Conservation (phyloP, 2,113 vertebrate species). For the Sphaerodactylus townsendi region DNA sequence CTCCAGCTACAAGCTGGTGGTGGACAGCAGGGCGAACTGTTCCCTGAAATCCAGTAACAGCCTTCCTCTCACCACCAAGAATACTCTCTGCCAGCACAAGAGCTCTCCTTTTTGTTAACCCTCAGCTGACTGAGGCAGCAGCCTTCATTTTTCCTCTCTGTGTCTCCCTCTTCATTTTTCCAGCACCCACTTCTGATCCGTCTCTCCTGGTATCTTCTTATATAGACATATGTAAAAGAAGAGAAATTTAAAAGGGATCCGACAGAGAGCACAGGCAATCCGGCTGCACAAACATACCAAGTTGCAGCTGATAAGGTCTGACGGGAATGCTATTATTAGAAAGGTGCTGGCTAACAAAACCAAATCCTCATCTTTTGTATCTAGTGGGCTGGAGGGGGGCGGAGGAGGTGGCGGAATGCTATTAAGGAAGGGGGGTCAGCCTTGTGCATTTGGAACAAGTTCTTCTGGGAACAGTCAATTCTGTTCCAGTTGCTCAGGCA, state of each 20-base stretch:
- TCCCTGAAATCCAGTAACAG: constrained; percentile 6
- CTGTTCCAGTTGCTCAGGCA: background rate
- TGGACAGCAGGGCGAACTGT: rapidly evolving
- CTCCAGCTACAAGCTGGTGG: background rate
- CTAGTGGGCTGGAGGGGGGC: background rate
- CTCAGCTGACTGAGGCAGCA: constrained; percentile 28
- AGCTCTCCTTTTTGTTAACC: constrained; percentile 50
- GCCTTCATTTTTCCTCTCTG: background rate
- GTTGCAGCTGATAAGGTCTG: background rate
- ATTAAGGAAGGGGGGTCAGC: background rate
- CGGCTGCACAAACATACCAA: background rate
- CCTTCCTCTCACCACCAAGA: constrained; percentile 18
- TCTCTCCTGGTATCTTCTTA: background rate
- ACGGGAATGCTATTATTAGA: background rate
- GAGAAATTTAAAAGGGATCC: constrained; percentile 1
- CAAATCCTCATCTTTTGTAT: background rate
- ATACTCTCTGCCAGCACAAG: constrained; percentile 11
- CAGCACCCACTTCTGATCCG: background rate
- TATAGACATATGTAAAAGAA: no score
- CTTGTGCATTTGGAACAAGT: background rate
- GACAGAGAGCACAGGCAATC: background rate
- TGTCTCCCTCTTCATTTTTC: background rate
- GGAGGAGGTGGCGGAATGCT: background rate
- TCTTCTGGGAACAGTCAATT: background rate
- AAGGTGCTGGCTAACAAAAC: background rate